Conservation (phyloP, 2,888 invertebrate genomes). For the Tuberolachnus salignus region DNA sequence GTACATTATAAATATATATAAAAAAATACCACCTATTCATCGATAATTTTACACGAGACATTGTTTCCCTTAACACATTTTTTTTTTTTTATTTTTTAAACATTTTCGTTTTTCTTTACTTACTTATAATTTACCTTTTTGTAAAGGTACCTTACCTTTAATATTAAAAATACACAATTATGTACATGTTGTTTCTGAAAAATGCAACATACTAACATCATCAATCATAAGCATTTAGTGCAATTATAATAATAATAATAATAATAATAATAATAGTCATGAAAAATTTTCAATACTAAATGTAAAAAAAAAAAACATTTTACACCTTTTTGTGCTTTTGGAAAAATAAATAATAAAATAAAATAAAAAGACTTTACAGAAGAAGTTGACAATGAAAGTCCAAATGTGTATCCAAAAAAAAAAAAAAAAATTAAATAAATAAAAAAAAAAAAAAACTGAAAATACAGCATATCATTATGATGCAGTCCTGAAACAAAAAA, state of each 20-base stretch:
- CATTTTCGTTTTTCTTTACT: too few species aligned
- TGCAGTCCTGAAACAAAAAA: slow-evolving; percentile 43
- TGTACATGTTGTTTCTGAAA: slow-evolving; percentile 4
- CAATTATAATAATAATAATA: slow-evolving; percentile 44
- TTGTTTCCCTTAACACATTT: slow-evolving; percentile 27
- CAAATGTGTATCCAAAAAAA: slow-evolving; percentile 18
- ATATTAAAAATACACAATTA: slow-evolving; percentile 33
- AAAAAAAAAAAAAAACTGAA: slow-evolving; percentile 3
- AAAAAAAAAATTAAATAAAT: background rate
- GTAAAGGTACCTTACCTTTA: too few species aligned
- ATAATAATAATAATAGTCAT: background rate
- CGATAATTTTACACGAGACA: slow-evolving; percentile 11
- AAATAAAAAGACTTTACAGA: slow-evolving; percentile 48
- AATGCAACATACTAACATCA: slow-evolving; percentile 25
- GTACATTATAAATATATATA: slow-evolving; percentile 49
- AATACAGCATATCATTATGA: slow-evolving; percentile 46
- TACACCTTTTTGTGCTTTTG: slow-evolving; percentile 36
- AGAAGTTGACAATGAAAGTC: slow-evolving; percentile 35
- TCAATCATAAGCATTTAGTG: slow-evolving; percentile 35
- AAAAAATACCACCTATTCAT: slow-evolving; percentile 50
- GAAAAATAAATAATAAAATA: slow-evolving; percentile 34
- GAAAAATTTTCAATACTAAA: background rate
- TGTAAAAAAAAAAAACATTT: slow-evolving; percentile 23
- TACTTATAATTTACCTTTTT: too few species aligned
- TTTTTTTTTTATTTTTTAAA: background rate